Evolutionary conservation across 2,113 vertebrate species (phyloP), one percentile per base, ranked within the genome.

Genomic region (Alethe diademata): DNA sequence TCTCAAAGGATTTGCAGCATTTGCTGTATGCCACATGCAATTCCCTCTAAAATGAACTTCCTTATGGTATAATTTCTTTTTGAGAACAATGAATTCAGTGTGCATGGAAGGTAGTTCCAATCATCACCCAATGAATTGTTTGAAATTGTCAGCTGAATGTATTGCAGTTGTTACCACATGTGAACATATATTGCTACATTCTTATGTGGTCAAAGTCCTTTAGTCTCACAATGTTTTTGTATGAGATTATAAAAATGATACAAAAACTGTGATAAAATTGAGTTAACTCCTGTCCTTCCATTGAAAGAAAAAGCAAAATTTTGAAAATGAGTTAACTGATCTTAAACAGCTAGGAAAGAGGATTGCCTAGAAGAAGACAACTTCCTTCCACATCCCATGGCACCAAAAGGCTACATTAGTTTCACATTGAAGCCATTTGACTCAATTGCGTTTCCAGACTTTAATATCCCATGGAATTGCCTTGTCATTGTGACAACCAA

Each of bases 371-470:
- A 65, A 75, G 61, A 69, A 64, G 86, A 66, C 0, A 0, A 83
- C 85, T 95, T 82, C 90, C 90, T 91, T 86, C n/a, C 47, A 74
- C 47, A 83, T 90, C 75, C 64, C 48, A 61, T 18, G 31, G 51
- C 47, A 86, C 38, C 48, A 17, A 92, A 95, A 94, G 28, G 33
- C 65, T 90, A 51, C 75, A 53, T 86, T 76, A 73, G 31, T 56
- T 94, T 88, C 95, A 96, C 62, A 74, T 74, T 94, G 92, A 93
- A 96, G 72, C 71, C 58, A 95, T 96, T 95, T 95, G 64, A 73
- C 67, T 96, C 85, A 95, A 95, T 86, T 80, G 67, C 82, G 38
- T 96, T 96, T 97, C 87, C 93, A 96, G 88, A 94, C 58, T 83
- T 92, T 38, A 96, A 93, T 79, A 90, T 96, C 64, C 78, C 56